A percentile compares a stretch with the other conserved stretches of the same genome.
Evolutionary conservation across 2,888 invertebrate species (phyloP).

Genomic region (Sphaerophoria taeniata): DNA sequence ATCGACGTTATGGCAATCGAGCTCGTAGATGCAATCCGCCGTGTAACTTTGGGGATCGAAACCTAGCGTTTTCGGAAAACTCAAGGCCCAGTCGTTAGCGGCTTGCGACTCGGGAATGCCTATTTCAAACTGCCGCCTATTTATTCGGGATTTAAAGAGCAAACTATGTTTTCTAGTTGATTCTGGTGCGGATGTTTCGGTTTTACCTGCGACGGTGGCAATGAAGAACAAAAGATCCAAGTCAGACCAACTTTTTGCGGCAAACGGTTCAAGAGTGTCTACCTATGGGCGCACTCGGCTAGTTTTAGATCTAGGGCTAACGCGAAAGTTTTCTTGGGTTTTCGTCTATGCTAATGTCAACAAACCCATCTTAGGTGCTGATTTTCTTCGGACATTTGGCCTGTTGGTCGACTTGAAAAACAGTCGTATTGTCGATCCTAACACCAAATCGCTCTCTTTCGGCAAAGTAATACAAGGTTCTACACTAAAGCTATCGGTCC

Average conservation of each 20-base stretch:
- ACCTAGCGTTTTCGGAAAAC: background rate
- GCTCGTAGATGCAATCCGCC: background rate
- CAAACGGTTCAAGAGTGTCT: background rate
- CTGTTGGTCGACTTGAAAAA: too few relatives aligned
- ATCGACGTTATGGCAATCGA: background rate
- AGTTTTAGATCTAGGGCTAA: background rate
- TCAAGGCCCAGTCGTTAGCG: slow-evolving; percentile 19
- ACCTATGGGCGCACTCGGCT: background rate
- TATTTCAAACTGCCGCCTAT: slow-evolving; percentile 9
- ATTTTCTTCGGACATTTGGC: too few relatives aligned
- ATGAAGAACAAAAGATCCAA: background rate
- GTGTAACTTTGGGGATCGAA: background rate
- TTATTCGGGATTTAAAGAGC: background rate
- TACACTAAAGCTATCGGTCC: too few relatives aligned
- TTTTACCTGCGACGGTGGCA: background rate
- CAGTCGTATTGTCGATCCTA: too few relatives aligned
- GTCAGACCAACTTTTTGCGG: background rate
- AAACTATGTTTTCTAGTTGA: background rate
- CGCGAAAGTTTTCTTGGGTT: background rate
- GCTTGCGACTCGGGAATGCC: slow-evolving; percentile 2
- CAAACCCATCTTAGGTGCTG: too few relatives aligned
- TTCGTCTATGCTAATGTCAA: background rate
- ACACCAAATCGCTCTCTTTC: too few relatives aligned
- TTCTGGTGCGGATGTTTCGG: background rate
- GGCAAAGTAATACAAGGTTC: too few relatives aligned